Conservation (phyloP, 2,113 vertebrate species). For the Solenodon paradoxus region DNA sequence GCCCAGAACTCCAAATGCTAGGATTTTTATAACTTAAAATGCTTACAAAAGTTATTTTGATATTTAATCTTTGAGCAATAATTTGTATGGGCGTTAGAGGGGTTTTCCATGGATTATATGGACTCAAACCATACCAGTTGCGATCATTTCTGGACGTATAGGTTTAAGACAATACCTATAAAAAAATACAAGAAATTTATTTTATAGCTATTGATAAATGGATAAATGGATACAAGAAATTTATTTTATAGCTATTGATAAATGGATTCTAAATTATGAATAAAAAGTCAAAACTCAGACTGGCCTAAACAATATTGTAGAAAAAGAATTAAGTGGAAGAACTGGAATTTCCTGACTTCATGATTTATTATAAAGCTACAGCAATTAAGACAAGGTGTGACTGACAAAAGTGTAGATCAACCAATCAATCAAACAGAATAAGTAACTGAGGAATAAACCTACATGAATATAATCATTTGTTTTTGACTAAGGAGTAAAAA, state of each 20-base stretch:
- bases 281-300: neutral
- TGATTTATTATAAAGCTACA: neutral
- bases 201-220: neutral
- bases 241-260: no score
- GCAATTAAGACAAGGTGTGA: no score
- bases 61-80: neutral
- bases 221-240: no score
- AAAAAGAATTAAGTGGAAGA: no score
- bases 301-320: no score
- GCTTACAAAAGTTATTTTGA: neutral
- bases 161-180: neutral
- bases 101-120: neutral
- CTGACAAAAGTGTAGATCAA: neutral
- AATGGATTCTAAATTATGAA: neutral
- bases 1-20: neutral
- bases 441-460: neutral
- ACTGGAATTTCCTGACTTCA: neutral
- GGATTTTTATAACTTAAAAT: neutral
- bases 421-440: neutral
- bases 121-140: rapidly evolving
- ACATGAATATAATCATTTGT: neutral
- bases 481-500: neutral
- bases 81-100: neutral
- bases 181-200: neutral
- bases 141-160: neutral